These are phyloP conservation scores for Salvelinus fontinalis DNA, from an alignment of 2,113 vertebrate species.

Conservation along the genomic window DNA sequence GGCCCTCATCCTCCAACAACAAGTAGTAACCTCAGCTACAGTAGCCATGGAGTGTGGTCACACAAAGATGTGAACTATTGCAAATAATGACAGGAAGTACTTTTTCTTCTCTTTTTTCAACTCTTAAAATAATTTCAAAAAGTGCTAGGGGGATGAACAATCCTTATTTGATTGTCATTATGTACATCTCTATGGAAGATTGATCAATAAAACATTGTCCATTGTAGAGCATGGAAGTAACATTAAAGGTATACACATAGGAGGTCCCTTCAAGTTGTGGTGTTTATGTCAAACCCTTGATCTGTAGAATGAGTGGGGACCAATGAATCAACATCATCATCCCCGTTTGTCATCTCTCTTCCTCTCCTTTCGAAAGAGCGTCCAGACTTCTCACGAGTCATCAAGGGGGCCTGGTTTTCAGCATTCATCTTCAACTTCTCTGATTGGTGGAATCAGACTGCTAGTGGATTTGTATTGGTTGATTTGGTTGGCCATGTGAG, in stretches of 20 bases:
- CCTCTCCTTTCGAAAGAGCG: slow-evolving; percentile 75
- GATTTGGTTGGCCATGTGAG: slow-evolving; percentile 99
- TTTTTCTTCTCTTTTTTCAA: slow-evolving; percentile 59
- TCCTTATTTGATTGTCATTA: slow-evolving; percentile 90
- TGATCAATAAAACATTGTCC: slow-evolving; percentile 82
- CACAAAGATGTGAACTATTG: slow-evolving; percentile 79
- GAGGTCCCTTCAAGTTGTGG: slow-evolving; percentile 85
- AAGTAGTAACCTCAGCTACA: slow-evolving; percentile 41
- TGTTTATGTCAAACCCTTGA: slow-evolving; percentile 73
- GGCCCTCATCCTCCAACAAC: slow-evolving; percentile 86
- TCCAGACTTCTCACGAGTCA: slow-evolving; percentile 58
- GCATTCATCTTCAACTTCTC: slow-evolving; percentile 99
- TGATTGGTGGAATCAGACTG: slow-evolving; percentile 99
- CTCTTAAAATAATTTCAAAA: slow-evolving; percentile 87
- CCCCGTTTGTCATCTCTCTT: slow-evolving; percentile 33
- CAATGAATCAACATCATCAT: slow-evolving; percentile 59
- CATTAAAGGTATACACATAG: slow-evolving; percentile 92
- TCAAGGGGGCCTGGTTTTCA: slow-evolving; percentile 78
- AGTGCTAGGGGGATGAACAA: slow-evolving; percentile 91
- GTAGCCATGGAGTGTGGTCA: slow-evolving; percentile 80
- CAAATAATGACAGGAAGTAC: slow-evolving; percentile 86
- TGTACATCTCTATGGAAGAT: slow-evolving; percentile 82
- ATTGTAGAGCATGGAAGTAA: slow-evolving; percentile 85
- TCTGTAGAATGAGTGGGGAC: slow-evolving; percentile 78
- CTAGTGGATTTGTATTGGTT: slow-evolving; percentile 99